A percentile compares a stretch with the other conserved stretches of the same genome.
phyloP scores from a whole-genome alignment of 64 coral and sea anemone species.

The Acropora tenuis region DNA sequence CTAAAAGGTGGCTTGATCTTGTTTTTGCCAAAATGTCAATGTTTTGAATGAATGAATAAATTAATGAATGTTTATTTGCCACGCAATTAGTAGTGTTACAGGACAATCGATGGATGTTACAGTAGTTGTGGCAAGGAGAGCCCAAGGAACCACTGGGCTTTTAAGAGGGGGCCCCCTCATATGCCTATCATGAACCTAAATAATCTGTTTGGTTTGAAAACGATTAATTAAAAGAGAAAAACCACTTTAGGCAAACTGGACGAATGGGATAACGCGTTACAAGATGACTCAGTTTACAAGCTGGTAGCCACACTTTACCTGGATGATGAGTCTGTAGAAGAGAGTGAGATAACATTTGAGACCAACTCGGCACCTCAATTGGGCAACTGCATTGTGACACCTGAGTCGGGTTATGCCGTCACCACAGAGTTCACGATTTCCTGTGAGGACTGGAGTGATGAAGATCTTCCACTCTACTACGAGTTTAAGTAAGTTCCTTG shows the following conservation, averaged over 20 bases:
- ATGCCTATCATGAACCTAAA: too few relatives aligned
- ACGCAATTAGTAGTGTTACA: too few relatives aligned
- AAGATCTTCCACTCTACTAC: conserved; percentile 66
- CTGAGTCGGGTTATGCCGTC: conserved; percentile 61
- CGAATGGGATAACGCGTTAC: conserved; percentile 47
- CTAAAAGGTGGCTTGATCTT: too few relatives aligned
- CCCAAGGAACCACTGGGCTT: too few relatives aligned
- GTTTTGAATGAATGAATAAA: too few relatives aligned
- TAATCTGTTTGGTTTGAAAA: neutral
- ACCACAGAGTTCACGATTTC: conserved; percentile 63
- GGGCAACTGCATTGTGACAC: conserved; percentile 20
- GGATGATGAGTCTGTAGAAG: conserved; percentile 22
- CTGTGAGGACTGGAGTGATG: conserved; percentile 59
- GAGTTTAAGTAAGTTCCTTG: conserved; percentile 63
- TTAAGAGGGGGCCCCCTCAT: too few relatives aligned
- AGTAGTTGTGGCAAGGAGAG: too few relatives aligned
- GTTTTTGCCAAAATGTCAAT: too few relatives aligned
- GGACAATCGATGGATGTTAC: too few relatives aligned
- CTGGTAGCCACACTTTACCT: neutral
- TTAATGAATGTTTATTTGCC: too few relatives aligned
- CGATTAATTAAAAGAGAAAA: neutral
- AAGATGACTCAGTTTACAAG: conserved; percentile 17
- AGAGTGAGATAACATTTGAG: conserved; percentile 40
- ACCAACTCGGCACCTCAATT: conserved; percentile 72
- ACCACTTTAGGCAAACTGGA: conserved; percentile 20